These are phyloP conservation scores for Nomada flava DNA, from an alignment of 2,888 invertebrate species.

Conservation along the genomic window DNA sequence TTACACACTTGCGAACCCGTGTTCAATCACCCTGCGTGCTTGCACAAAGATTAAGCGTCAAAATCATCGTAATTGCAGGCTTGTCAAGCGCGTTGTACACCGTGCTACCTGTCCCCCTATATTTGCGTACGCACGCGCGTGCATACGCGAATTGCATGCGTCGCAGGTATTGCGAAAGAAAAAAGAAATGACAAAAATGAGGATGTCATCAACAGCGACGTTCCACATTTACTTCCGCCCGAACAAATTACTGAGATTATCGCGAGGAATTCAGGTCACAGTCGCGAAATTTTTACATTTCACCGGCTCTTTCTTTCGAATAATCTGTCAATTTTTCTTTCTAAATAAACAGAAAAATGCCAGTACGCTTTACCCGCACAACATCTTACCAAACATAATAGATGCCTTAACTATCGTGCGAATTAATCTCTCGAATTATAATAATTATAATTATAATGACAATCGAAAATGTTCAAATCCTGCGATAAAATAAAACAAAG, in stretches of 20 bases:
- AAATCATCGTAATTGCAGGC: conserved; percentile 39
- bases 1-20: not conserved
- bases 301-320: no score
- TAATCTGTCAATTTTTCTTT: no score
- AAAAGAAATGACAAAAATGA: conserved; percentile 13
- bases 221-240: conserved; percentile 35
- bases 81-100: conserved; percentile 14
- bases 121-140: conserved; percentile 25
- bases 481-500: no score
- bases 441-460: no score
- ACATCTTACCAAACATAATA: no score
- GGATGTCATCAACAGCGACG: conserved; percentile 35
- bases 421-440: no score
- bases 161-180: conserved; percentile 18
- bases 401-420: no score
- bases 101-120: conserved; percentile 15
- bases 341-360: no score
- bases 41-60: conserved; percentile 42
- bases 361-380: no score
- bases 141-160: not conserved
- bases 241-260: conserved; percentile 40
- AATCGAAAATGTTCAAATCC: no score
- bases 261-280: conserved; percentile 24
- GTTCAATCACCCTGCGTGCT: conserved; percentile 24
- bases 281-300: not conserved